Conservation (phyloP, 1,140 invertebrate species). For the Cyrtorhinus lividipennis region DNA sequence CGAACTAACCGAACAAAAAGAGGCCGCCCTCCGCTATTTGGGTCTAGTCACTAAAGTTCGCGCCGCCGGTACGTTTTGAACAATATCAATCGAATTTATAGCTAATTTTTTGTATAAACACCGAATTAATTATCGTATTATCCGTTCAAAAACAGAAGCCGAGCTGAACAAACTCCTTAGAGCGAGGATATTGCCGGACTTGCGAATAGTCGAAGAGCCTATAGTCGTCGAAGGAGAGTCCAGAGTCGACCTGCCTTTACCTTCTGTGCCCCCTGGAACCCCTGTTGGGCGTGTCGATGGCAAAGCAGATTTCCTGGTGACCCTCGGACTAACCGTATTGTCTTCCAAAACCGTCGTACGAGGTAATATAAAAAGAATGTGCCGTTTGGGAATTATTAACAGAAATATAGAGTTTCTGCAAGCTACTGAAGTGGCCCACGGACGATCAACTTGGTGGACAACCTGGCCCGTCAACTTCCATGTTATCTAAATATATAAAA, state of each 20-base stretch:
- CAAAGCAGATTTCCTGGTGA: constrained; percentile 22
- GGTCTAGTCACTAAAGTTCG: constrained; percentile 30
- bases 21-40: constrained; percentile 34
- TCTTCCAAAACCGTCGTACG: constrained; percentile 1
- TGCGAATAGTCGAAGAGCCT: constrained; percentile 29
- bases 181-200: constrained; percentile 29
- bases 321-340: constrained; percentile 2
- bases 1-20: constrained; percentile 32
- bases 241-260: constrained; percentile 16
- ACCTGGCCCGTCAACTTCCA: too few relatives aligned
- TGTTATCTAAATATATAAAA: too few relatives aligned
- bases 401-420: too few relatives aligned
- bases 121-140: too few relatives aligned
- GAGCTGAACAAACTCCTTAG: constrained; percentile 24
- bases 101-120: too few relatives aligned
- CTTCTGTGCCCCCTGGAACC: constrained; percentile 13
- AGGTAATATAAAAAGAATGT: not conserved
- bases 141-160: too few relatives aligned
- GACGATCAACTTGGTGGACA: too few relatives aligned
- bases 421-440: too few relatives aligned
- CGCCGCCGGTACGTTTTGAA: not conserved
- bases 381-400: not conserved
- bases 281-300: constrained; percentile 10
- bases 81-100: not conserved
- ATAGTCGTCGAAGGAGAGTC: not conserved